These are phyloP conservation scores for Neoniphon sammara DNA, from an alignment of 2,797 vertebrate genomes.

Conservation along the genomic window DNA sequence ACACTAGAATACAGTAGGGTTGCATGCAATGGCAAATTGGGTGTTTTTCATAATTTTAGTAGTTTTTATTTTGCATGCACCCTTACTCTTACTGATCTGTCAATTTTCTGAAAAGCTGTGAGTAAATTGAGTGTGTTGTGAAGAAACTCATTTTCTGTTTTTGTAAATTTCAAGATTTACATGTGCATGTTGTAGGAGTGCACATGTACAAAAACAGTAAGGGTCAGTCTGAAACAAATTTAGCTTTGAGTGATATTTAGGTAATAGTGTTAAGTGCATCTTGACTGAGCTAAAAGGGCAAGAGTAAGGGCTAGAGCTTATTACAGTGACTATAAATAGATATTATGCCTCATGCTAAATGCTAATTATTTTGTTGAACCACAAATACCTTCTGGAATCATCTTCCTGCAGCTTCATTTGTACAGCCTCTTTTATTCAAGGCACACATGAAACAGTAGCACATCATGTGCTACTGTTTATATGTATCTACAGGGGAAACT, in stretches of 20 bases:
- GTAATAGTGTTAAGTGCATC: conserved; percentile 6
- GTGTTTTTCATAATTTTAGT: too few relatives aligned
- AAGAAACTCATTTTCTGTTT: too few relatives aligned
- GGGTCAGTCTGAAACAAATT: background rate
- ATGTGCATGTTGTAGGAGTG: background rate
- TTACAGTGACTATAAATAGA: conserved; percentile 21
- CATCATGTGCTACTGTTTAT: too few relatives aligned
- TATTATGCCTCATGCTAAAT: background rate
- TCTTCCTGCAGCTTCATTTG: background rate
- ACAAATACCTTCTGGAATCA: background rate
- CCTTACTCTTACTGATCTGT: too few relatives aligned
- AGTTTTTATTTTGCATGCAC: too few relatives aligned
- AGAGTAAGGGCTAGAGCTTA: background rate
- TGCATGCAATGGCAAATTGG: too few relatives aligned
- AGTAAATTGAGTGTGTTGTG: too few relatives aligned
- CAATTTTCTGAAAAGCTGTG: too few relatives aligned
- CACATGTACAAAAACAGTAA: background rate
- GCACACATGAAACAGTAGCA: too few relatives aligned
- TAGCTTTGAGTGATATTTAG: conserved; percentile 12
- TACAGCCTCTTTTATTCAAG: too few relatives aligned
- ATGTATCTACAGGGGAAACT: too few relatives aligned
- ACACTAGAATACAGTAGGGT: too few relatives aligned
- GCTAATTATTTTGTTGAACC: background rate
- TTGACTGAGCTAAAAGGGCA: background rate
- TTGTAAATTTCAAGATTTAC: background rate